Evolutionary conservation across 2,888 invertebrate genomes (phyloP), one percentile per base, ranked within the genome.

Genomic region (Agonopterix subpropinquella): DNA sequence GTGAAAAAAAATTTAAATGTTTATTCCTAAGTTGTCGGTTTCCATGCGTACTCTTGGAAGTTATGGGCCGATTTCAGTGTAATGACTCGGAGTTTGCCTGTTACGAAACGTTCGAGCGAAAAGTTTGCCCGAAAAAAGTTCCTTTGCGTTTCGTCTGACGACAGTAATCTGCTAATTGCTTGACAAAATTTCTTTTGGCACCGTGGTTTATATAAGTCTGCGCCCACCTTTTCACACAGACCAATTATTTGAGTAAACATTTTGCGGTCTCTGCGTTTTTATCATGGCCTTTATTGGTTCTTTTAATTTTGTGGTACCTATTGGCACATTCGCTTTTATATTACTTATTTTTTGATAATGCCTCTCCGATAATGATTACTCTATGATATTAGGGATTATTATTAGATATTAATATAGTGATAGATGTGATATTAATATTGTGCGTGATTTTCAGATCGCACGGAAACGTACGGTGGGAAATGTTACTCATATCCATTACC

Each of bases 141-240:
- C 70, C 67, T 71, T 70, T 65, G 67, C 64, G 57, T 59, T 65
- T 62, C 69, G 65, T 70, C 65, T 67, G 75, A 68, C 73, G 74
- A 76, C 79, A 73, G 77, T 73, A 73, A 79, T 79, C 78, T 70
- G 74, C 77, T 81, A 80, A 83, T 83, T 81, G 77, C 66, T 65
- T 61, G 65, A 70, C 72, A 67, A 73, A 75, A 77, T 77, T 74
- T 74, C 67, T 77, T 80, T 80, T 77, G 75, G 73, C 77, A 77
- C 73, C 58, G 53, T 64, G 59, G 58, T 61, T 61, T 65, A 62
- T 62, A 62, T 62, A 64, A 61, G 66, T 68, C 59, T 67, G 66
- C 62, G 62, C 61, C 65, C 63, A 56, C 58, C 58, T 65, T 62
- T 53, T 61, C 58, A 50, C 56, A 57, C 57, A 54, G 52, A 59